Conservation (phyloP, 2,797 vertebrate genomes). For the Poeciliopsis paucimaculata region DNA sequence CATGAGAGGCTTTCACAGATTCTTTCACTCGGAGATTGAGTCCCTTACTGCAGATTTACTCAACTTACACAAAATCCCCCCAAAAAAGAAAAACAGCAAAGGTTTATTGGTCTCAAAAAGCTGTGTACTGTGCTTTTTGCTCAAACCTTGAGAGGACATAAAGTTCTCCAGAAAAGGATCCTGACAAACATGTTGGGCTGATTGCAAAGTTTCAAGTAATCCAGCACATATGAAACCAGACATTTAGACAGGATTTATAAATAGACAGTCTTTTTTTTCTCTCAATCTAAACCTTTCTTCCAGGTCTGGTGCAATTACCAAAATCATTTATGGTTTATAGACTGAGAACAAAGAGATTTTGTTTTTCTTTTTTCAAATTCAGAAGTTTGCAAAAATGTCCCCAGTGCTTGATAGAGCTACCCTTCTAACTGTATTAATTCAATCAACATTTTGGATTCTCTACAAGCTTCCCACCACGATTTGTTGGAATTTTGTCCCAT, state of each 20-base stretch:
- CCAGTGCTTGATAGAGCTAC: not conserved
- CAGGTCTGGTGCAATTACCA: not conserved
- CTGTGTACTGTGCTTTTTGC: not conserved
- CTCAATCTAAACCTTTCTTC: not conserved
- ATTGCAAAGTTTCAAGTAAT: not conserved
- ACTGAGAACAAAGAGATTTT: not conserved
- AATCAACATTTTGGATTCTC: not conserved
- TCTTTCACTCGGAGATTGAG: constrained; percentile 12
- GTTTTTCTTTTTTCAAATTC: not conserved
- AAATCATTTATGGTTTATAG: not conserved
- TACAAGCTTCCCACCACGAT: not conserved
- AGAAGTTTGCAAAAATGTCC: not conserved
- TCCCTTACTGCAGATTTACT: not conserved
- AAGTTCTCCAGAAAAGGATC: not conserved
- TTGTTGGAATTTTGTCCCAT: not conserved
- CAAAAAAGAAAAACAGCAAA: not conserved
- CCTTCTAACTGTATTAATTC: not conserved
- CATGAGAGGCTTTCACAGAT: constrained; percentile 12
- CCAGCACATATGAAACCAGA: not conserved
- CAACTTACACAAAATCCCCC: not conserved
- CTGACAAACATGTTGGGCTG: not conserved
- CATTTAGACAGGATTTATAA: not conserved
- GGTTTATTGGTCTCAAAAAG: not conserved
- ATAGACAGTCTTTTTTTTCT: not conserved
- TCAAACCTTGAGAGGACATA: not conserved